These are phyloP conservation scores for Acanthaster planci DNA, from an alignment of 35 echinoderm and acorn worm genomes.

Conservation along the genomic window DNA sequence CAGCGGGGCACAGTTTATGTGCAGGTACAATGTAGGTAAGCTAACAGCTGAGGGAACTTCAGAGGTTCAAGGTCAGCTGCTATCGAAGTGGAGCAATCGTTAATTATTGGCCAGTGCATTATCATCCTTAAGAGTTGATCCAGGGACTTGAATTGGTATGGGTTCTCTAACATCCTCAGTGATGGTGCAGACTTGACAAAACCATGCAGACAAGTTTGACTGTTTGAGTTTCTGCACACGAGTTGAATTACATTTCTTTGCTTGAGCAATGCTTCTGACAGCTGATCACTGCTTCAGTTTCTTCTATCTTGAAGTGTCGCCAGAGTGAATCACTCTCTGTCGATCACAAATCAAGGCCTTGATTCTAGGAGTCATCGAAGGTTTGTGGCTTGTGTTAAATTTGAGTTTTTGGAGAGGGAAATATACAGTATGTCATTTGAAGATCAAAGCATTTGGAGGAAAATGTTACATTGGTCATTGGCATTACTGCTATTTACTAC, in stretches of 20 bases:
- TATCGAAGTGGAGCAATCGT: conserved; percentile 1
- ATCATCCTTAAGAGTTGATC: neutral
- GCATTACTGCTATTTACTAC: neutral
- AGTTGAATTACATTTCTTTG: conserved; percentile 26
- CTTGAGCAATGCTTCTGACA: too few relatives aligned
- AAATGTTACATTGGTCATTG: neutral
- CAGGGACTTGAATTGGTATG: neutral
- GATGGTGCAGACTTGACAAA: conserved; percentile 11
- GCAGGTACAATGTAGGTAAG: conserved; percentile 45
- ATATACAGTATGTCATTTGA: neutral
- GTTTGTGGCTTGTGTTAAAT: conserved; percentile 31
- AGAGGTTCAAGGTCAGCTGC: conserved; percentile 20
- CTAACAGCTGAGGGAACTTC: neutral
- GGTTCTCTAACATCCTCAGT: neutral
- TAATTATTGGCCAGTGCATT: neutral
- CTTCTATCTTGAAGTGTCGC: too few relatives aligned
- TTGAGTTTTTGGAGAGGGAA: conserved; percentile 21
- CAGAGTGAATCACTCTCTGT: too few relatives aligned
- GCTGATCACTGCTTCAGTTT: too few relatives aligned
- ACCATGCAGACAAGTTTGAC: conserved; percentile 44
- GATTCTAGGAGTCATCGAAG: conserved; percentile 36
- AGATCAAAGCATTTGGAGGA: neutral
- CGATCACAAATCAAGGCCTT: too few relatives aligned
- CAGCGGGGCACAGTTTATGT: neutral
- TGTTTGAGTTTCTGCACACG: conserved; percentile 34